Base-by-base conservation (phyloP, 2,113 vertebrate genomes). In the Noturus placidus region DNA sequence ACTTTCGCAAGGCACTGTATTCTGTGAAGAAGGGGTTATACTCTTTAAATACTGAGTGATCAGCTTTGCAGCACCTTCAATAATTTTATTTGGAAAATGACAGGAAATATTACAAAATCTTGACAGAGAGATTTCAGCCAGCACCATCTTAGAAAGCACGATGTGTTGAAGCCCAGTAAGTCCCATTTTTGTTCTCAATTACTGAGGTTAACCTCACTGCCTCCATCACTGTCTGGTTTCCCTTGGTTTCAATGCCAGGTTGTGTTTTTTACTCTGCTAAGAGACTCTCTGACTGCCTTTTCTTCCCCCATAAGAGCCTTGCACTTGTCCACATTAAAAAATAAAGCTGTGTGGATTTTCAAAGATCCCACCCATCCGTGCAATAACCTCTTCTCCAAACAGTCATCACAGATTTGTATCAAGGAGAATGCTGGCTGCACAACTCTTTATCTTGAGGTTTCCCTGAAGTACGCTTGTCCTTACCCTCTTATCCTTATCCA, bases 331-430 rank as follows among this genome's bases (percentile, higher is more conserved):
- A 80, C 10, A 35, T 35, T 35, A 35, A 57, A 80, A 76, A 80
- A 50, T 13, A 46, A 80, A 82, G 22, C 5, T 14, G 33, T 63
- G 20, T n/a, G 56, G 80, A 38, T 63, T 82, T 82, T 59, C 56
- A 27, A 33, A 82, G 56, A 63, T 82, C 80, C 57, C 3, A 82
- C 35, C 22, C 35, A 61, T 46, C 13, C 33, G 9, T 38, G 20
- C 56, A 82, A 46, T 82, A 82, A 82, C 33, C 57, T 63, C 35
- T 42, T 82, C 22, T 63, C 10, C 57, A 61, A 82, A 82, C 80
- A 63, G 20, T 22, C 59, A 63, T 61, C 4, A 15, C 19, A 46
- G 13, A 42, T 33, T 56, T 56, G 2, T 80, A 35, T 80, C 20
- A 80, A 57, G 8, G 80, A 57, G 33, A 56, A 25, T 82, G 79